phyloP scores from a whole-genome alignment of 2,113 vertebrate species.

The Conger conger region DNA sequence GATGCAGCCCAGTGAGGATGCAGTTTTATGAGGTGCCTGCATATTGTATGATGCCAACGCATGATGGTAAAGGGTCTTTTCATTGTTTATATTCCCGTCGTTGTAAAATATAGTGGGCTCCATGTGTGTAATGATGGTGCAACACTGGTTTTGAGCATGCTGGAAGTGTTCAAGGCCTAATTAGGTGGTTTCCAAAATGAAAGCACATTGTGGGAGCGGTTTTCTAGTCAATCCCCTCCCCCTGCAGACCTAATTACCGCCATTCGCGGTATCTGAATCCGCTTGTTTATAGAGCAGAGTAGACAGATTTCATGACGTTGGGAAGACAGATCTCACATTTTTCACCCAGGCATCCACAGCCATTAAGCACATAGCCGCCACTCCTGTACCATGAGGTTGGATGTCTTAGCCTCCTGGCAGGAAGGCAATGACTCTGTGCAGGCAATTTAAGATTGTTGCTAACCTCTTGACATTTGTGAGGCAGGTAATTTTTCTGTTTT shows the following conservation, averaged over 20 bases:
- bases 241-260: constrained; percentile 30
- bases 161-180: constrained; percentile 14
- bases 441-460: neutral
- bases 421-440: neutral
- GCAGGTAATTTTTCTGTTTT: neutral
- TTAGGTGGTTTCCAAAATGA: constrained; percentile 16
- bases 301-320: constrained; percentile 2
- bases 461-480: neutral
- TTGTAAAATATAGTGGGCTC: neutral
- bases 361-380: neutral
- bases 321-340: neutral
- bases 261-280: neutral
- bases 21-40: neutral
- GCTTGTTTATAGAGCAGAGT: constrained; percentile 12
- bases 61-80: neutral
- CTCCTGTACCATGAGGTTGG: neutral
- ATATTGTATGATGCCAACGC: neutral
- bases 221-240: neutral
- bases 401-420: neutral
- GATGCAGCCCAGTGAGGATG: neutral
- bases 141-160: neutral
- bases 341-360: neutral
- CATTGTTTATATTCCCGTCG: neutral
- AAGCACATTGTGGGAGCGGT: constrained; percentile 14
- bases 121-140: neutral